Evolutionary conservation across 37 sponge, comb jelly and placozoan species (phyloP), one percentile per base, ranked within the genome.

Genomic region (Agelas oroides): DNA sequence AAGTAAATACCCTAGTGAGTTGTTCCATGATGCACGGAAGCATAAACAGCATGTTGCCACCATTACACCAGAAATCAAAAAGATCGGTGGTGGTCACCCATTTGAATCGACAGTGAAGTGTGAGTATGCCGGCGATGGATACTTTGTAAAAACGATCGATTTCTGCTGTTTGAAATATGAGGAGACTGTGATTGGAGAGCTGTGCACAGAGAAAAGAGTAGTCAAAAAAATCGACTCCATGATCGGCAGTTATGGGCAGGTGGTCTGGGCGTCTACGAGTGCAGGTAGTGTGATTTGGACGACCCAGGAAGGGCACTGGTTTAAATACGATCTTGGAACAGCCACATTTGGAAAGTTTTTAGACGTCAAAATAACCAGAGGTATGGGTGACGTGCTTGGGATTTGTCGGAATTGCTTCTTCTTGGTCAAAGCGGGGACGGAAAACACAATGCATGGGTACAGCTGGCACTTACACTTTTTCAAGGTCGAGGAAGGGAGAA

Each of bases 161-260:
- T 73, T 40, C 21, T 39, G 37, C 28, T 46, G 73, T 63, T 65
- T 83, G 0, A 53, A 72, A 20, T 25, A 73, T 5, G 71, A 62
- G 73, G 83, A 83, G 39, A 83, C 83, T 0, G 74, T 72, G 11
- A 83, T 83, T 35, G 83, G 83, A 35, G 83, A 83, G 64, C 65
- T 83, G 28, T 64, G 73, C 61, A 64, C 83, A 12, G 72, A 73
- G n/a, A 17, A 41, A 11, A 25, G 66, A 40, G 73, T 53, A 62
- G 72, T 83, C 53, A 33, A 30, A 1, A 83, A 83, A 59, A 27
- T 39, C 24, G 83, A 71, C 53, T 36, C 83, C 52, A 41, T 83
- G 63, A 62, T 23, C 3, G 74, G 83, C 18, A 46, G 27, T 33
- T 73, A 73, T 25, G 83, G 73, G 17, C 72, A 72, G 24, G 83